Evolutionary conservation across 2,797 vertebrate species (phyloP), one percentile per base, ranked within the genome.

Genomic region (Astyanax mexicanus): DNA sequence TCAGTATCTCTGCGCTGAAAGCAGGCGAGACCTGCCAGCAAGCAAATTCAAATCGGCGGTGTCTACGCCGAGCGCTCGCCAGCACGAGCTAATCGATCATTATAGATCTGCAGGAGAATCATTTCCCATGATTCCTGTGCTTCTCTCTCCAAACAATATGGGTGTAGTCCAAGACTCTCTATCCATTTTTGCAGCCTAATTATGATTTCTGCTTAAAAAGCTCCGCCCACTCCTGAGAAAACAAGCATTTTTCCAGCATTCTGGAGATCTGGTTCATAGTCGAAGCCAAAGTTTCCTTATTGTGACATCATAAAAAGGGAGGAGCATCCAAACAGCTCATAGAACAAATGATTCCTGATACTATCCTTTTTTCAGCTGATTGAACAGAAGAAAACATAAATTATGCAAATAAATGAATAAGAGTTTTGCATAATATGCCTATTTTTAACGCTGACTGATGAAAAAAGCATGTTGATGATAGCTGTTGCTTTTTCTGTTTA

Each of bases 221-320:
- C 44, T 25, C 47, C 51, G 49, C 52, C 32, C 13, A 62, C 57
- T 29, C 38, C 38, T 73, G 58, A 74, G 35, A 79, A 77, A 49
- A 29, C 23, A 27, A 51, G 44, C 77, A 72, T 71, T 68, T 66
- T 75, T 57, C 12, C n/a, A n/a, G n/a, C n/a, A n/a, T n/a, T n/a
- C n/a, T n/a, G 66, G 47, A 74, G 77, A 54, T 66, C 47, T 17
- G n/a, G 61, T 29, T 67, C 66, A 72, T 72, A 73, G 23, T 66
- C 69, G 6, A 47, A n/a, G n/a, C n/a, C n/a, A n/a, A n/a, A n/a
- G n/a, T n/a, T n/a, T n/a, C n/a, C n/a, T n/a, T n/a, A n/a, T n/a
- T n/a, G n/a, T n/a, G n/a, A n/a, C n/a, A n/a, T n/a, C n/a, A n/a
- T n/a, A n/a, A n/a, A n/a, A n/a, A n/a, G n/a, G n/a, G n/a, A n/a